Conservation (phyloP, 2,113 vertebrate species). For the Dipodomys spectabilis region DNA sequence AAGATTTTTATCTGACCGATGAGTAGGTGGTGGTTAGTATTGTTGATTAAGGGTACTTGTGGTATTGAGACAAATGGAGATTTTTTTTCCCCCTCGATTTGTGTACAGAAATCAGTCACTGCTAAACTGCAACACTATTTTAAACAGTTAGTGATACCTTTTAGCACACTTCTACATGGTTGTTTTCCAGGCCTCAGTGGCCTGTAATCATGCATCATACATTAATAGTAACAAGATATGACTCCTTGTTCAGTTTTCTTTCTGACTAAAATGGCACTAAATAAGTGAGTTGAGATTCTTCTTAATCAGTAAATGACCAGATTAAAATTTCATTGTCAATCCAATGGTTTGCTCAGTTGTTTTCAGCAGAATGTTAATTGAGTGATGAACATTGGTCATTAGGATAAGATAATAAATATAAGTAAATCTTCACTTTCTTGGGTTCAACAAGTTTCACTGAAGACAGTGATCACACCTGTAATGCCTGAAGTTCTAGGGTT, state of each 20-base stretch:
- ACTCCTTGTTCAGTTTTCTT: slow-evolving; percentile 7
- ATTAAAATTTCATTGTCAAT: slow-evolving; percentile 36
- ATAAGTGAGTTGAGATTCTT: slow-evolving; percentile 29
- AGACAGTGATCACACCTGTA: not conserved
- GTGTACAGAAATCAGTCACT: not conserved
- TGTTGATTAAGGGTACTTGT: not conserved
- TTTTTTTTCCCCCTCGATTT: not conserved
- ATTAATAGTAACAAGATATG: not conserved
- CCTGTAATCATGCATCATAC: not conserved
- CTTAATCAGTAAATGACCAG: not conserved
- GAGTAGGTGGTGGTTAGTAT: not conserved
- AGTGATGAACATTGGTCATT: slow-evolving; percentile 49
- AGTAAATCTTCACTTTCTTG: slow-evolving; percentile 37
- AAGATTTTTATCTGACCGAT: not conserved
- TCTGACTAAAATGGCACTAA: not conserved
- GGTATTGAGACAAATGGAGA: not conserved
- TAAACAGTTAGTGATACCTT: not conserved
- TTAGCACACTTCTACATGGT: not conserved
- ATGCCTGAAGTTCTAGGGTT: not conserved
- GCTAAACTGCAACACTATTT: not conserved
- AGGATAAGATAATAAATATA: slow-evolving; percentile 45
- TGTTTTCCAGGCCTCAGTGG: not conserved
- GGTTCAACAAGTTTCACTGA: not conserved
- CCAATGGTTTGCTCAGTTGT: slow-evolving; percentile 36
- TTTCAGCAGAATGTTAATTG: not conserved